These are phyloP conservation scores for Epizoanthus fatuus DNA, from an alignment of 92 coral and sea anemone genomes.

Conservation along the genomic window DNA sequence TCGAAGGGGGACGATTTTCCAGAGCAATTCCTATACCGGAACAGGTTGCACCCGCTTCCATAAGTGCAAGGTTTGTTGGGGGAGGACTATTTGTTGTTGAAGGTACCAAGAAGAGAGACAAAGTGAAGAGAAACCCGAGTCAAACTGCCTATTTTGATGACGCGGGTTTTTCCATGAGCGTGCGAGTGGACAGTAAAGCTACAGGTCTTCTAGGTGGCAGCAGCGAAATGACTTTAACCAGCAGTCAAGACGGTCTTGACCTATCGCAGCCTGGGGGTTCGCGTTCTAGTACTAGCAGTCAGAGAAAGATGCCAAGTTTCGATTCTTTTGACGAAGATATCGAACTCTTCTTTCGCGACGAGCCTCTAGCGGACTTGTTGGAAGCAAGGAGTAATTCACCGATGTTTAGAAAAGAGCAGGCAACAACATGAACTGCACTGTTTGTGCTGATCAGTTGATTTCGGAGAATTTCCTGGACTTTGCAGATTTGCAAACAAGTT, in stretches of 20 bases:
- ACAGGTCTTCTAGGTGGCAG: not conserved
- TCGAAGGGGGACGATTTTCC: constrained; percentile 29
- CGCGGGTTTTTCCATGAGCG: constrained; percentile 31
- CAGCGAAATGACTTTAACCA: not conserved
- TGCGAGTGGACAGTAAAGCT: constrained; percentile 4
- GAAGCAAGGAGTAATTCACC: constrained; percentile 20
- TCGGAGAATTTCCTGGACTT: not conserved
- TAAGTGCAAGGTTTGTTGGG: constrained; percentile 35
- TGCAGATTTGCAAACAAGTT: not conserved
- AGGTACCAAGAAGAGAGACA: constrained; percentile 28
- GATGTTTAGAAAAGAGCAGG: not conserved
- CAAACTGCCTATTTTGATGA: constrained; percentile 45
- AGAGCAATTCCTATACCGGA: constrained; percentile 42
- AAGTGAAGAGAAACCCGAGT: not conserved
- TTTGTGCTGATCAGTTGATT: not conserved
- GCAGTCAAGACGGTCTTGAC: not conserved
- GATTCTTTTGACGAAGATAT: constrained; percentile 40
- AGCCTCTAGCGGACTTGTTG: constrained; percentile 25
- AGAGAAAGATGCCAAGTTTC: constrained; percentile 20
- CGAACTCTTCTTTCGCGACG: constrained; percentile 43
- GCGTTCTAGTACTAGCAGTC: not conserved
- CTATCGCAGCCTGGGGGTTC: not conserved
- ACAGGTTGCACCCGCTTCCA: constrained; percentile 22
- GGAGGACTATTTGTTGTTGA: constrained; percentile 33
- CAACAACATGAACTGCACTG: not conserved